Base-by-base conservation (phyloP, 37 sponge, comb jelly and placozoan genomes). In the Ephydatia muelleri region DNA sequence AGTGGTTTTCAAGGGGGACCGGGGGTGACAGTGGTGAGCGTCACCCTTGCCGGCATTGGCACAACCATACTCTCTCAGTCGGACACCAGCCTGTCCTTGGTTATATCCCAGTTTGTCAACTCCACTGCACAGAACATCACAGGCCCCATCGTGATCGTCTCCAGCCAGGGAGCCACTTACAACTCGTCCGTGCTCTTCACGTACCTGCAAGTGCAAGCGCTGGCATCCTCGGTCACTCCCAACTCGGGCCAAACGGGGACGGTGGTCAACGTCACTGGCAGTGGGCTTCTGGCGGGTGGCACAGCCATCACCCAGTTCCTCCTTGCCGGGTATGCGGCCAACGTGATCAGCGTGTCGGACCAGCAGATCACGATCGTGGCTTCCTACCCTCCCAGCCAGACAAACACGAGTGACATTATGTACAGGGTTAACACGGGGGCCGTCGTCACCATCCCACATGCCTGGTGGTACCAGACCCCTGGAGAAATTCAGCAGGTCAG, bases 201-300 rank as follows among this genome's bases (percentile, higher is more conserved):
- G 11, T 90, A 90, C 21, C 43, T 73, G 23, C 83, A 86, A 27
- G 81, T 89, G 3, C 34, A 70, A 3, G 83, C 92, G 35, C 43
- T 43, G 3, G 43, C 43, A 43, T 5, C 33, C 30, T n/a, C 32
- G 0, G 84, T 95, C 1, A 70, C 48, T 16, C 95, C 95, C 14
- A 70, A 70, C 34, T 28, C 13, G 31, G 95, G 95, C 11, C 91
- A 91, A 75, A 49, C 39, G n/a, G 90, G 95, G 23, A 95, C 95
- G 1, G 26, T 26, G 38, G 93, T 93, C 31, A 83, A 47, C 21
- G 67, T 93, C 26, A 34, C 21, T 13, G 93, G 93, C 1, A 68
- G 26, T 19, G 57, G 73, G 13, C 81, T 93, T 2, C 81, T 88
- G n/a, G 87, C 76, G 38, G 86, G 89, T 38, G 83, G 83, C 8